phyloP scores from a whole-genome alignment of 2,888 invertebrate species.

The Nymphalis urticae region DNA sequence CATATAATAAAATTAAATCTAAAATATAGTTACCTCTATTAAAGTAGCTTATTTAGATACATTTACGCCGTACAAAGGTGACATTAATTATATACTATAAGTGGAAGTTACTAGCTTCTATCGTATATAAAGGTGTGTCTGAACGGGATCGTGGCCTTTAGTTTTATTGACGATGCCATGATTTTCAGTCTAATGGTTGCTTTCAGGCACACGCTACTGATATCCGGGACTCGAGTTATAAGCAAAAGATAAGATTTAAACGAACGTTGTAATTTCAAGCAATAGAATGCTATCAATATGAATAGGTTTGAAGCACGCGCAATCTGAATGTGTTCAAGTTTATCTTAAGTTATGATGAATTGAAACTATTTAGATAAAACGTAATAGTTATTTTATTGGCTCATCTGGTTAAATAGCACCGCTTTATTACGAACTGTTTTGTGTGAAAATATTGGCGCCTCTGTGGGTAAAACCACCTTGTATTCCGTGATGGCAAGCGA shows the following conservation, averaged over 20 bases:
- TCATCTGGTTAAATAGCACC: too few species aligned
- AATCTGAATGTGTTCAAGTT: neutral
- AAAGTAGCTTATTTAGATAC: too few species aligned
- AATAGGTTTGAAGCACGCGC: neutral
- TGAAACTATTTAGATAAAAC: too few species aligned
- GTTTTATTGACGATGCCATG: conserved; percentile 36
- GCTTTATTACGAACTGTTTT: too few species aligned
- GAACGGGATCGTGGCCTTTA: conserved; percentile 35
- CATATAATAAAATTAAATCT: too few species aligned
- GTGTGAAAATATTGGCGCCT: too few species aligned
- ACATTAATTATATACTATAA: neutral
- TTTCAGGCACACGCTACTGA: conserved; percentile 25
- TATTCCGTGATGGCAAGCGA: too few species aligned
- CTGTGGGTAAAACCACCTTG: too few species aligned
- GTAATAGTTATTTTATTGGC: too few species aligned
- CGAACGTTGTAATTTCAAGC: conserved; percentile 10
- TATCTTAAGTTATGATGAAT: too few species aligned
- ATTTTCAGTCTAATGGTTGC: conserved; percentile 36
- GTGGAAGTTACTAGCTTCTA: neutral
- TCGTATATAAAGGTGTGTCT: conserved; percentile 10
- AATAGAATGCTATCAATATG: conserved; percentile 3
- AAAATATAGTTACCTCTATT: too few species aligned
- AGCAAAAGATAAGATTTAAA: conserved; percentile 9
- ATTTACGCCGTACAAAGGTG: too few species aligned
- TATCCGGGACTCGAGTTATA: conserved; percentile 8